phyloP scores from a whole-genome alignment of 2,888 invertebrate species.

The Linyphia triangularis region DNA sequence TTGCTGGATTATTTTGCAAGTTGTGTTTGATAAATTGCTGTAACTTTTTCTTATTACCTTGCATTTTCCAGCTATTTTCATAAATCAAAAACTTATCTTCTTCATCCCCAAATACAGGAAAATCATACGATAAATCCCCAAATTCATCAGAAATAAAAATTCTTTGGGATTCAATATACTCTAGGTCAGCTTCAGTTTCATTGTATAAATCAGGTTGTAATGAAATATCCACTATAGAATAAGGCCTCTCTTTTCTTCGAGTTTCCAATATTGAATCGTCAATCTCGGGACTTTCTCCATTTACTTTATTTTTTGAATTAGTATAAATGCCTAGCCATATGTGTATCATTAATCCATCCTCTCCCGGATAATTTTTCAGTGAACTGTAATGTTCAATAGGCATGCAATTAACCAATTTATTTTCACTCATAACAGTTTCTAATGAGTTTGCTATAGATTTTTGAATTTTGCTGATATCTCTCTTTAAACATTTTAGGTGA shows the following conservation, averaged over 20 bases:
- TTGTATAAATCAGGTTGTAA: not conserved
- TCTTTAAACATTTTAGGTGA: conserved; percentile 1
- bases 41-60: conserved; percentile 18
- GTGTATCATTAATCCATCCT: conserved; percentile 48
- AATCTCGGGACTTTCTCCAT: too few species aligned
- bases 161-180: conserved; percentile 60
- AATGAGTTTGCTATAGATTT: not conserved
- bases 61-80: conserved; percentile 8
- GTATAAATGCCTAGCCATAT: conserved; percentile 46
- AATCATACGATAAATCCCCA: conserved; percentile 4
- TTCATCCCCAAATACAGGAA: not conserved
- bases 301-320: too few species aligned
- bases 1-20: conserved; percentile 2
- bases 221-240: not conserved
- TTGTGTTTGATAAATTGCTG: conserved; percentile 1
- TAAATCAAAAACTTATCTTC: not conserved
- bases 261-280: too few species aligned
- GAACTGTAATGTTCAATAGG: not conserved
- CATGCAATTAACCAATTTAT: conserved; percentile 2
- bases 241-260: not conserved
- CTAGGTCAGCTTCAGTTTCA: conserved; percentile 61
- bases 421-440: conserved; percentile 3
- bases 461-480: conserved; percentile 16
- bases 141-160: conserved; percentile 50
- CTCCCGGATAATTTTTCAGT: conserved; percentile 1